A percentile compares a stretch with the other conserved stretches of the same genome.
Conservation (phyloP, 1,140 invertebrate genomes). For the Macrocentrus cingulum region DNA sequence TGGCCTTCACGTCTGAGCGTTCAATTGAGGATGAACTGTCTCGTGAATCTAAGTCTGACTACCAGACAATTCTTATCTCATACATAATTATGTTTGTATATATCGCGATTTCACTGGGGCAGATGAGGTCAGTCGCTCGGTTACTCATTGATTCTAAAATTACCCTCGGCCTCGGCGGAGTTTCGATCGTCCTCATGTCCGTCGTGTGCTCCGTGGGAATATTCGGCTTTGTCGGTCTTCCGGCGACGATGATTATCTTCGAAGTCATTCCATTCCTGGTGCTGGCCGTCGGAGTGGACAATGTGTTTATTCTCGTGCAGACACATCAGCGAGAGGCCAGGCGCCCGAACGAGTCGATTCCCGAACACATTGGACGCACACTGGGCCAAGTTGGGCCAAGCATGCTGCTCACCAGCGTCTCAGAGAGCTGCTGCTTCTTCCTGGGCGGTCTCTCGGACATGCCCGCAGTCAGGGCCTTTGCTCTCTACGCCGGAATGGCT, state of each 20-base stretch:
- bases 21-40: constrained; percentile 96
- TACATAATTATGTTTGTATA: constrained; percentile 98
- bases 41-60: constrained; percentile 86
- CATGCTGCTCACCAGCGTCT: constrained; percentile 90
- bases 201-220: constrained; percentile 90
- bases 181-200: constrained; percentile 89
- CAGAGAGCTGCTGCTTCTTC: constrained; percentile 96
- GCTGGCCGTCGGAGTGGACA: constrained; percentile 96
- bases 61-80: constrained; percentile 89
- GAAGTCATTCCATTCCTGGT: constrained; percentile 98
- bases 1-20: constrained; percentile 88
- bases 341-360: constrained; percentile 72
- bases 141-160: constrained; percentile 91
- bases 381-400: constrained; percentile 92
- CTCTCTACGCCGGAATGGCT: constrained; percentile 94
- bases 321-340: constrained; percentile 73
- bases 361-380: constrained; percentile 86
- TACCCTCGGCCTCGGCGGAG: constrained; percentile 86
- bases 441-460: constrained; percentile 92
- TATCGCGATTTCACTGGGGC: constrained; percentile 89
- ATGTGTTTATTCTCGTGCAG: constrained; percentile 98
- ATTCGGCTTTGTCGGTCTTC: constrained; percentile 86
- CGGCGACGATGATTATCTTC: constrained; percentile 94
- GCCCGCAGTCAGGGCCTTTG: constrained; percentile 97
- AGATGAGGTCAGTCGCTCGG: constrained; percentile 72